These are phyloP conservation scores for Eupeodes latifasciatus DNA, from an alignment of 2,888 invertebrate genomes.

Conservation along the genomic window DNA sequence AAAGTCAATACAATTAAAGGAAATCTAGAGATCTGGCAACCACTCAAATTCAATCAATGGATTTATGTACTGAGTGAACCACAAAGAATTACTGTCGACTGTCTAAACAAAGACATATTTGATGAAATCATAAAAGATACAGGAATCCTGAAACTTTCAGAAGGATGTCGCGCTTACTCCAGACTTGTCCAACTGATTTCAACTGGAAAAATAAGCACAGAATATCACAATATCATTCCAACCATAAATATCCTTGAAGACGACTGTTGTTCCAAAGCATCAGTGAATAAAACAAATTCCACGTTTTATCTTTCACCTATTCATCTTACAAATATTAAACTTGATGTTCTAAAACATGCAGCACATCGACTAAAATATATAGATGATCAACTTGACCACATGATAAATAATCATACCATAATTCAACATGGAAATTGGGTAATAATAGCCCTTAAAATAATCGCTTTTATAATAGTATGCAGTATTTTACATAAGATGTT, in stretches of 20 bases:
- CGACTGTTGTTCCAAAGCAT: constrained; percentile 1
- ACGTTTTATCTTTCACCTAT: background rate
- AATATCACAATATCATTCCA: background rate
- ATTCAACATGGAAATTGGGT: background rate
- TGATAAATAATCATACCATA: background rate
- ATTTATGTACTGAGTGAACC: constrained; percentile 28
- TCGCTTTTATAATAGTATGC: background rate
- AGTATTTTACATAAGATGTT: constrained; percentile 1
- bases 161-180: background rate
- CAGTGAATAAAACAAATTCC: background rate
- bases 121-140: constrained; percentile 26
- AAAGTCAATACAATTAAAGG: constrained; percentile 11
- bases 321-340: constrained; percentile 10
- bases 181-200: constrained; percentile 6
- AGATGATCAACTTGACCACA: background rate
- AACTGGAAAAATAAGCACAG: constrained; percentile 5
- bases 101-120: constrained; percentile 5
- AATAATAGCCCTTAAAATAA: background rate
- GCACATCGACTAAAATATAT: constrained; percentile 10
- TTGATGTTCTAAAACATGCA: constrained; percentile 8
- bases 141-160: background rate
- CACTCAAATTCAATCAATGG: constrained; percentile 22
- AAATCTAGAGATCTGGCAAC: constrained; percentile 9
- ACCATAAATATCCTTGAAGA: constrained; percentile 3
- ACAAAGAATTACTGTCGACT: constrained; percentile 17